phyloP scores from a whole-genome alignment of 2,797 vertebrate genomes.

The Tokudaia tokunoshimensis region DNA sequence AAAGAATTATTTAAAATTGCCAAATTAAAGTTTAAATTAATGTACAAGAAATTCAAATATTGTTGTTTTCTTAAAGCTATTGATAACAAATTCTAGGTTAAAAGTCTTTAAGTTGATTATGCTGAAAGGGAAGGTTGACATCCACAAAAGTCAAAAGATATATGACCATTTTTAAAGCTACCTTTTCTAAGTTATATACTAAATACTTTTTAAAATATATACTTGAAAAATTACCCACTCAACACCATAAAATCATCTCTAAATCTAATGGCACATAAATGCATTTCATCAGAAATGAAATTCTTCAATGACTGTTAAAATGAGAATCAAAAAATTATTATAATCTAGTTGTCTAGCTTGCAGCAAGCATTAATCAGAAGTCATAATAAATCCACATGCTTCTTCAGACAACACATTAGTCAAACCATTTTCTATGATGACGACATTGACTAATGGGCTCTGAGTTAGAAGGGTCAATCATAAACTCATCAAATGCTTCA shows the following conservation, averaged over 20 bases:
- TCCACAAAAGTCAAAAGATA: conserved; percentile 28
- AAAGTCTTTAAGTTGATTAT: conserved; percentile 34
- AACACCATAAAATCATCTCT: conserved; percentile 90
- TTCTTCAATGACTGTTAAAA: conserved; percentile 91
- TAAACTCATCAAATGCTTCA: conserved; percentile 99
- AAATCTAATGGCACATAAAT: conserved; percentile 90
- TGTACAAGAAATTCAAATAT: conserved; percentile 30
- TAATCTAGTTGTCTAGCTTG: conserved; percentile 94
- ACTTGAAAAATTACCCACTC: conserved; percentile 81
- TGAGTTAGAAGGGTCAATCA: conserved; percentile 98
- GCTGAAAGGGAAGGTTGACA: conserved; percentile 39
- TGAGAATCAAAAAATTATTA: conserved; percentile 97
- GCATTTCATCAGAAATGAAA: conserved; percentile 94
- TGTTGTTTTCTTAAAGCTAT: conserved; percentile 24
- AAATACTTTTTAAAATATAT: conserved; percentile 68
- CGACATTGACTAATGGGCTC: conserved; percentile 96
- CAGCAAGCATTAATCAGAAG: conserved; percentile 97
- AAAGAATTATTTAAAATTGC: conserved; percentile 68
- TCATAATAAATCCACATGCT: conserved; percentile 97
- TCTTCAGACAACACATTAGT: conserved; percentile 96
- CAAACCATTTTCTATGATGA: conserved; percentile 93
- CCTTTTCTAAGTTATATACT: conserved; percentile 65
- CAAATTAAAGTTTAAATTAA: conserved; percentile 53
- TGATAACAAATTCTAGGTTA: conserved; percentile 29
- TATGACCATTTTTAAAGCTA: not conserved